phyloP scores from a whole-genome alignment of 2,113 vertebrate species.

The Epinephelus fuscoguttatus region DNA sequence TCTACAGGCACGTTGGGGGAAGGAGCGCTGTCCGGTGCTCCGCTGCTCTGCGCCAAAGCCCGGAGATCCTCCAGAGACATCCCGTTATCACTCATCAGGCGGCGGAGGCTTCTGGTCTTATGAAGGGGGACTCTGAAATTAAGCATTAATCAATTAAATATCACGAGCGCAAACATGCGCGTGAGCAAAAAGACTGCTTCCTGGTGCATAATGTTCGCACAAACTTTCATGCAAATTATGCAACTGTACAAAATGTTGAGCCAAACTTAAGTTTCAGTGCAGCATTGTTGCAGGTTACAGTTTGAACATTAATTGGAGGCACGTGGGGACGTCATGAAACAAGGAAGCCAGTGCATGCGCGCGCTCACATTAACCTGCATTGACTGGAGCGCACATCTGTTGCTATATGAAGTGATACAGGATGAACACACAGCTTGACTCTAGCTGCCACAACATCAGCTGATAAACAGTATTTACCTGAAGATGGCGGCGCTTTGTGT shows the following conservation, averaged over 20 bases:
- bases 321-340: neutral
- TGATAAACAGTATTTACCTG: conserved; percentile 69
- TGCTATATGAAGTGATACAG: neutral
- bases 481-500: conserved; percentile 66
- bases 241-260: too few species aligned
- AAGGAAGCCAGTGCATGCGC: neutral
- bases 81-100: conserved; percentile 74
- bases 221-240: neutral
- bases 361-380: neutral
- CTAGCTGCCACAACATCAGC: neutral
- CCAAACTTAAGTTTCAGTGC: neutral
- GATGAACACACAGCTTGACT: too few species aligned
- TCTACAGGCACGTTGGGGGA: conserved; percentile 67
- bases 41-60: conserved; percentile 25
- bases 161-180: fast-evolving
- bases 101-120: conserved; percentile 77
- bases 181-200: neutral
- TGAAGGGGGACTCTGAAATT: conserved; percentile 84
- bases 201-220: neutral
- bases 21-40: neutral
- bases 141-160: neutral
- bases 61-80: conserved; percentile 75
- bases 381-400: neutral
- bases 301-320: neutral
- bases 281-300: neutral